Evolutionary conservation across 2,888 invertebrate species (phyloP).

Genomic region (Baccha elongata): DNA sequence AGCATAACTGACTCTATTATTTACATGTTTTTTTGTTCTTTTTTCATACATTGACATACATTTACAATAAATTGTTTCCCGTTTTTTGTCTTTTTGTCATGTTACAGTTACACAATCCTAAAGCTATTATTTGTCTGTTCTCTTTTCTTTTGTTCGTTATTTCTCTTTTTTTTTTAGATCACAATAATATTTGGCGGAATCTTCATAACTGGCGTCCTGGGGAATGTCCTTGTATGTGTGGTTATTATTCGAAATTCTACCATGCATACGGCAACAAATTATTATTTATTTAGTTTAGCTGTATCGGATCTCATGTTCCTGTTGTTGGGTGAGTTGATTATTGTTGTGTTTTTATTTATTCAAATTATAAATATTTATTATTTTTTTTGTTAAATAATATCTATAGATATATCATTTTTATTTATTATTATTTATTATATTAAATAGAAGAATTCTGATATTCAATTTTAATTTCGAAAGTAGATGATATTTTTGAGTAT

Average conservation of each 20-base stretch:
- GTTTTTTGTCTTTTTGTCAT: conserved; percentile 36
- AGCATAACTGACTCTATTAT: conserved; percentile 23
- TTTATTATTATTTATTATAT: too few relatives aligned
- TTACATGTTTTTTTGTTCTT: conserved; percentile 12
- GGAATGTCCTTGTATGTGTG: conserved; percentile 92
- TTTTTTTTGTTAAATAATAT: too few relatives aligned
- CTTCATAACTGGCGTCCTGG: conserved; percentile 92
- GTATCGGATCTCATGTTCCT: conserved; percentile 92
- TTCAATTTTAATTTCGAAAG: too few relatives aligned
- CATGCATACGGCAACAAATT: conserved; percentile 96
- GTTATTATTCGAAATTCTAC: conserved; percentile 91
- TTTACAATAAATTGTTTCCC: conserved; percentile 68
- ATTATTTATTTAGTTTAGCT: conserved; percentile 94
- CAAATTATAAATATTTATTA: not conserved
- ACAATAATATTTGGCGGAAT: conserved; percentile 89
- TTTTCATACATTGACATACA: conserved; percentile 30
- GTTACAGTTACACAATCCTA: not conserved
- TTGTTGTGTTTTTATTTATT: conserved; percentile 1
- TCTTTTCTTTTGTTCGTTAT: conserved; percentile 77
- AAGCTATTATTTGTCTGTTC: conserved; percentile 8
- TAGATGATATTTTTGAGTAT: too few relatives aligned
- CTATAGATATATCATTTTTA: not conserved
- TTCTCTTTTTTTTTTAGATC: conserved; percentile 80
- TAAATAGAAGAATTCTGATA: too few relatives aligned
- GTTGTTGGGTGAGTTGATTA: conserved; percentile 88